Base-by-base conservation (phyloP, 2,113 vertebrate genomes). In the Esox niger region DNA sequence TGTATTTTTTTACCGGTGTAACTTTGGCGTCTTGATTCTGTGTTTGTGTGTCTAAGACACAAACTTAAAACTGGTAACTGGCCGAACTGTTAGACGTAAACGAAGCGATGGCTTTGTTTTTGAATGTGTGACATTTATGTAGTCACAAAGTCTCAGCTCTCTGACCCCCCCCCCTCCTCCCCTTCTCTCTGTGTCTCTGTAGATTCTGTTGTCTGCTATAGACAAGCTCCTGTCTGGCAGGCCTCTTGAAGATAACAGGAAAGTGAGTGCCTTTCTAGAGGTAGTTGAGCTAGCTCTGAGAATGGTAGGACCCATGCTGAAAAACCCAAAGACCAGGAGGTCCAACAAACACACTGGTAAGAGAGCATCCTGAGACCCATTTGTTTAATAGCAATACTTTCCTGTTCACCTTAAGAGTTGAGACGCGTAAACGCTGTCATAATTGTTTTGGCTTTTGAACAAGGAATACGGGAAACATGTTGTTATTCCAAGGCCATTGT, bases 211-310 rank as follows among this genome's bases (percentile, higher is more conserved):
- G 64, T 33, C 49, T 25, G 0, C 66, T 3, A 74, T 91, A 9
- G 90, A 92, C 56, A 0, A 25, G 0, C 43, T 89, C 47, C 73
- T 91, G 76, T 68, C 52, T 9, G 5, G 23, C 17, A 31, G 32
- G 25, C 2, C 33, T 32, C 20, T 87, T n/a, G 63, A 32, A 0
- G 38, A 75, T 54, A 85, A 76, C 66, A 77, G 30, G 72, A 64
- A 54, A 27, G 70, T 90, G 58, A 88, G 87, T 26, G 31, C 0
- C 5, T 62, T 92, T 71, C 76, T 92, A 66, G 10, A 76, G 5
- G 0, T 75, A 0, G 79, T 83, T 59, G 91, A 92, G 70, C 20
- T 0, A 0, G 2, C 59, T 35, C 49, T 92, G 69, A 73, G n/a
- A 26, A 21, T 89, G 7, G 61, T 82, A 0, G 84, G 68, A 59